phyloP scores from a whole-genome alignment of 2,113 vertebrate species.

The Micronisus gabar region DNA sequence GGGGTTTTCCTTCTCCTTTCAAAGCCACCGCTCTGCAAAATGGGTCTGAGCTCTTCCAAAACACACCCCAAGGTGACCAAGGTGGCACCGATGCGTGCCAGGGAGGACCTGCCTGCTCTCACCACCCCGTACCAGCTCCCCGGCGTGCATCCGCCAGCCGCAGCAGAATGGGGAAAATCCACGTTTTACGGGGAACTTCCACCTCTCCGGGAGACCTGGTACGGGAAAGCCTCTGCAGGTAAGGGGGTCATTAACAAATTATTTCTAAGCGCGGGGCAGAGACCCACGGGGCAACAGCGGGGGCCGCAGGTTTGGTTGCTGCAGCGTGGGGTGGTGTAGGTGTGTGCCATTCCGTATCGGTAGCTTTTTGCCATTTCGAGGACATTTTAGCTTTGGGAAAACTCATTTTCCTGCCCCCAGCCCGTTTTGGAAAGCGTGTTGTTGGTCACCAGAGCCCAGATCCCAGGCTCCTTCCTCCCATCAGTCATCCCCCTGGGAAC shows the following conservation, averaged over 20 bases:
- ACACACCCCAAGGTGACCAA: constrained; percentile 54
- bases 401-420: rapidly evolving
- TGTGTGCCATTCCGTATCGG: not conserved
- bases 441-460: rapidly evolving
- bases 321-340: rapidly evolving
- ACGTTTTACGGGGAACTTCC: constrained; percentile 44
- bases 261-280: rapidly evolving
- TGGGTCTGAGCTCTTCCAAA: constrained; percentile 73
- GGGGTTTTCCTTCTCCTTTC: not conserved
- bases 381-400: not conserved
- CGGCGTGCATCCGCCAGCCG: rapidly evolving
- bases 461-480: not conserved
- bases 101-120: not conserved
- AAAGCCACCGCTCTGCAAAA: not conserved
- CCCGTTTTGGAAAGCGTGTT: rapidly evolving
- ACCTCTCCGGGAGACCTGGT: constrained; percentile 65
- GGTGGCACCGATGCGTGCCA: constrained; percentile 50
- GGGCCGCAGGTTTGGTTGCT: rapidly evolving
- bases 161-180: not conserved
- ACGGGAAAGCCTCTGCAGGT: constrained; percentile 66
- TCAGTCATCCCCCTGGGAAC: rapidly evolving
- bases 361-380: not conserved
- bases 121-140: not conserved
- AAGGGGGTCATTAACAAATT: not conserved
- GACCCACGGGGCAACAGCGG: rapidly evolving